Percentiles rank a stretch among this genome's conserved stretches.
Evolutionary conservation across 2,888 invertebrate genomes (phyloP).

Genomic region (Sphaerophoria rueppellii): DNA sequence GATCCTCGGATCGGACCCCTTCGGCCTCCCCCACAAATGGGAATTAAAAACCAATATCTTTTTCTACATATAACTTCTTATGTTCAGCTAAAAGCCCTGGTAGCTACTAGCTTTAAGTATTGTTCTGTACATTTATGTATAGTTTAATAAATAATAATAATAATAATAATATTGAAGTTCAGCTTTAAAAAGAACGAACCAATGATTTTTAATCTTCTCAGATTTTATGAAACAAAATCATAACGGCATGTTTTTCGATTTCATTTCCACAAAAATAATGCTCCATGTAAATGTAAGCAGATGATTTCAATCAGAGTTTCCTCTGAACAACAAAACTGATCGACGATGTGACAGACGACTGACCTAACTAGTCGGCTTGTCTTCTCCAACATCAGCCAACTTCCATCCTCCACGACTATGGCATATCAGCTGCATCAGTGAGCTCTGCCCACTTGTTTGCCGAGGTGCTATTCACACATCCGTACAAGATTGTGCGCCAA

Average conservation of each 20-base stretch:
- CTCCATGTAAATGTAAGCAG: constrained; percentile 66
- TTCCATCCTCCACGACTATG: background rate
- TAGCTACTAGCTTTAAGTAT: constrained; percentile 7
- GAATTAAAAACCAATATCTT: background rate
- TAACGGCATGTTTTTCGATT: constrained; percentile 47
- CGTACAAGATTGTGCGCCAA: constrained; percentile 46
- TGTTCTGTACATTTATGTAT: background rate
- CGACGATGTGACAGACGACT: background rate
- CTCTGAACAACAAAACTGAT: constrained; percentile 13
- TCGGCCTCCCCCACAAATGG: too few relatives aligned
- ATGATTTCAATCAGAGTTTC: constrained; percentile 72
- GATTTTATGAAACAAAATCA: constrained; percentile 10
- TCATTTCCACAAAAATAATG: constrained; percentile 42
- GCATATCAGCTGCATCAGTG: constrained; percentile 22
- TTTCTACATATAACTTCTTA: too few relatives aligned
- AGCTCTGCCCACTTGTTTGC: background rate
- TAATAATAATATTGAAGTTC: too few relatives aligned
- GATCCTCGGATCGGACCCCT: background rate
- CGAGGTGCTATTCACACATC: constrained; percentile 26
- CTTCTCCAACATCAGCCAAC: constrained; percentile 14
- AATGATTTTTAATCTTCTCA: constrained; percentile 2
- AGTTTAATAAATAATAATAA: too few relatives aligned
- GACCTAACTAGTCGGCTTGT: background rate
- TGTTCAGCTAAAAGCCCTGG: too few relatives aligned
- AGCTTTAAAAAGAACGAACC: too few relatives aligned